Evolutionary conservation across 2,888 invertebrate genomes (phyloP), one percentile per base, ranked within the genome.

Genomic region (Epistrophe eligans): DNA sequence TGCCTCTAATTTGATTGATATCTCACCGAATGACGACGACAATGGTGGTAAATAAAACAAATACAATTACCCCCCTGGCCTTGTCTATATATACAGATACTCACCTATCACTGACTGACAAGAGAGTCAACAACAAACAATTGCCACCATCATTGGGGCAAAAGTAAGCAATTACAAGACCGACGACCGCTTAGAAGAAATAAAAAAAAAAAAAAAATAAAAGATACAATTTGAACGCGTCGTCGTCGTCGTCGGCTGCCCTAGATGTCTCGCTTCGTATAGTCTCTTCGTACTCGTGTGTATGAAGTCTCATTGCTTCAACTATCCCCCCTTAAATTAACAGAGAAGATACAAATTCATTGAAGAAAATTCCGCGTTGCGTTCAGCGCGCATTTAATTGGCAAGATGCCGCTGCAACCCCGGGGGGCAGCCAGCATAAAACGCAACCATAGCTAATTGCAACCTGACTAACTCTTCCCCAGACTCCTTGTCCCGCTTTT

Each of bases 391-490:
- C 50, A 70, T 43, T 70, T 85, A 74, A 85, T 85, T 85, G 79
- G 84, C 84, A 79, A 84, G 76, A 76, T 79, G 77, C 85, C 85
- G 81, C 72, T 58, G 45, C 38, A 64, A 66, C 50, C 57, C 76
- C 52, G 17, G 50, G 62, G 62, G 58, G 72, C 58, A 24, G 19
- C 24, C 45, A 55, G 28, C 38, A 74, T 38, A 43, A 85, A 81
- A 81, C 81, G 70, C 81, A 85, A 79, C 81, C 85, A 64, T 74
- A 52, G 85, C 85, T 85, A 85, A 85, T 85, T 85, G 85, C 81
- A 81, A 85, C 85, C 85, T 85, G 81, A 58, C 64, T 58, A 55
- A 57, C 67, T 70, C 71, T 48, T 55, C 40, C 13, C 10, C 52
- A 19, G 52, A 48, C 73, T 60, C 9, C 19, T 58, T 45, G 38